These are phyloP conservation scores for Anas flavirostris DNA, from an alignment of 2,797 vertebrate genomes.

Conservation along the genomic window DNA sequence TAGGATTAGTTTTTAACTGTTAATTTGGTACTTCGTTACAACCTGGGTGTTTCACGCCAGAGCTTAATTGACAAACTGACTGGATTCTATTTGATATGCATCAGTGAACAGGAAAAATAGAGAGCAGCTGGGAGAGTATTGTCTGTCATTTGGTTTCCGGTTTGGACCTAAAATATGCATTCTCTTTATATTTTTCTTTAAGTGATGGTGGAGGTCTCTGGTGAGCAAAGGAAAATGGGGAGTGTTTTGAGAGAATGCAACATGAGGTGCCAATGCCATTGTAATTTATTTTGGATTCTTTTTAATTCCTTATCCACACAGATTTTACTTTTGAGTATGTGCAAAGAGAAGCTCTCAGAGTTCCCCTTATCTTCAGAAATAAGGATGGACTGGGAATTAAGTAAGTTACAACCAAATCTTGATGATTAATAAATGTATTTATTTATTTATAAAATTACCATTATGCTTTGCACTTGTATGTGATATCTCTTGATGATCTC, in stretches of 20 bases:
- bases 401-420: constrained; percentile 81
- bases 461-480: constrained; percentile 11
- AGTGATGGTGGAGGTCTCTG: constrained; percentile 17
- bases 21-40: constrained; percentile 51
- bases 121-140: constrained; percentile 50
- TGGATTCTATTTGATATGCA: constrained; percentile 72
- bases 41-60: constrained; percentile 38
- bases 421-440: constrained; percentile 19
- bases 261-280: constrained; percentile 15
- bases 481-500: constrained; percentile 38
- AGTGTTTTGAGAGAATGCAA: background rate
- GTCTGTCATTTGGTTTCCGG: constrained; percentile 61
- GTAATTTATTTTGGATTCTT: constrained; percentile 26
- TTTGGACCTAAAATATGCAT: constrained; percentile 56
- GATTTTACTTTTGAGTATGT: constrained; percentile 98
- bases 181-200: constrained; percentile 44
- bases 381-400: constrained; percentile 95
- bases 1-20: constrained; percentile 12
- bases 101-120: constrained; percentile 74
- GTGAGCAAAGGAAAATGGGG: constrained; percentile 4
- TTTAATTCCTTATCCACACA: constrained; percentile 76
- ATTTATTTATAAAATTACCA: constrained; percentile 28
- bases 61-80: constrained; percentile 74
- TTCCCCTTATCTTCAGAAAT: constrained; percentile 92
- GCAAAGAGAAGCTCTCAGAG: constrained; percentile 92